Conservation (phyloP, 53 echinoderm and acorn worm genomes). For the Antedon mediterranea region DNA sequence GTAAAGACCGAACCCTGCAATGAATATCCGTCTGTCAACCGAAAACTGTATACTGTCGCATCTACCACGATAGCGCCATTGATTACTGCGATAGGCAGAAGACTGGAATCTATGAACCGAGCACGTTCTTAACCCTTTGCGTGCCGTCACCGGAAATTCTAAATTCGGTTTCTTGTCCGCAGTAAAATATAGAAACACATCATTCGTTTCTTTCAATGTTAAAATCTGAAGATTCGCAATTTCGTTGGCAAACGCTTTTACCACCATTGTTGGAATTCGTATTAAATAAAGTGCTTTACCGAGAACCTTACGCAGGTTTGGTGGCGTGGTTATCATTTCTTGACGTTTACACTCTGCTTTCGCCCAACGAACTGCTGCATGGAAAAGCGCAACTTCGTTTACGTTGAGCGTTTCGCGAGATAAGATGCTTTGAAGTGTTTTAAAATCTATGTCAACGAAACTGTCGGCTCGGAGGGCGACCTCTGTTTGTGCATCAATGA, state of each 20-base stretch:
- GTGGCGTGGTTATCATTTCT: conserved; percentile 45
- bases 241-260: conserved; percentile 79
- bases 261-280: conserved; percentile 82
- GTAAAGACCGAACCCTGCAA: conserved; percentile 87
- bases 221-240: conserved; percentile 66
- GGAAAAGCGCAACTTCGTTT: conserved; percentile 85
- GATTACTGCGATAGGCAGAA: conserved; percentile 89
- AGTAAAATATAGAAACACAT: conserved; percentile 73
- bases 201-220: conserved; percentile 71
- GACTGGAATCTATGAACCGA: conserved; percentile 94
- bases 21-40: conserved; percentile 81
- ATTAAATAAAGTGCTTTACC: conserved; percentile 70
- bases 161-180: conserved; percentile 74
- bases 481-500: conserved; percentile 93
- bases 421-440: conserved; percentile 65
- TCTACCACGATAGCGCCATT: conserved; percentile 92
- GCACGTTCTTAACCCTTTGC: conserved; percentile 68
- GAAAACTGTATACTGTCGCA: conserved; percentile 98
- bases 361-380: conserved; percentile 77
- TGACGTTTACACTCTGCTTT: conserved; percentile 67
- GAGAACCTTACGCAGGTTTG: conserved; percentile 70
- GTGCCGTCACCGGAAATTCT: conserved; percentile 46
- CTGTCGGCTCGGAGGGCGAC: conserved; percentile 83
- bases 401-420: conserved; percentile 87
- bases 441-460: conserved; percentile 79